Evolutionary conservation across 2,797 vertebrate species (phyloP), one percentile per base, ranked within the genome.

Genomic region (Simalia tracyae): DNA sequence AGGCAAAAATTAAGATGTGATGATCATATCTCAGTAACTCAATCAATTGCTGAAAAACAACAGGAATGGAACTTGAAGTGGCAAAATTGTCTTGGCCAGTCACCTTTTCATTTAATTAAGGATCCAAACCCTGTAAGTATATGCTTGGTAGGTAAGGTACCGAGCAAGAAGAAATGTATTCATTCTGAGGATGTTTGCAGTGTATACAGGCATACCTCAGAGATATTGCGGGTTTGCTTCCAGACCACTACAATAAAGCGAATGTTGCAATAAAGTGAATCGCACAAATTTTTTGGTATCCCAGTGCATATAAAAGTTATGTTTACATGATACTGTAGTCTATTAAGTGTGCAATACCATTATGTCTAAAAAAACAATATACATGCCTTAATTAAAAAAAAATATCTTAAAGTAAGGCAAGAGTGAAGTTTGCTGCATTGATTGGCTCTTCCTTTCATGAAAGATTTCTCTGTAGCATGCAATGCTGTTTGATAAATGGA

Each of bases 51-150:
- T 89, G 96, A 96, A 91, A 93, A 97, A 93, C 96, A 98, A 81
- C 91, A 90, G 15, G 93, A 97, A 4, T 99, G 98, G 98, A 94
- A 98, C 94, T 96, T 81, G 6, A 99, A 98, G 92, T 99, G 99
- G 99, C 92, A 94, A 93, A 97, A 92, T 0, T 95, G 91, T 87
- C 96, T 98, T 89, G 97, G 95, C 17, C 84, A 93, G 0, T 96
- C 95, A 19, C 98, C 98, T 31, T 97, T 98, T 1, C 63, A 92
- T 59, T 96, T 98, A 26, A 95, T 98, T 72, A 97, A 98, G 8
- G 88, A 94, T 86, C 95, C 96, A 57, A 88, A 98, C 94, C 95
- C 96, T 89, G 99, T 99, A 97, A 98, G 98, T 61, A 2, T 28
- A 91, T 54, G 92, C 26, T 10, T 42, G 31, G 15, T n/a, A 28